phyloP scores from a whole-genome alignment of 2,888 invertebrate species.

The Nomada flava region DNA sequence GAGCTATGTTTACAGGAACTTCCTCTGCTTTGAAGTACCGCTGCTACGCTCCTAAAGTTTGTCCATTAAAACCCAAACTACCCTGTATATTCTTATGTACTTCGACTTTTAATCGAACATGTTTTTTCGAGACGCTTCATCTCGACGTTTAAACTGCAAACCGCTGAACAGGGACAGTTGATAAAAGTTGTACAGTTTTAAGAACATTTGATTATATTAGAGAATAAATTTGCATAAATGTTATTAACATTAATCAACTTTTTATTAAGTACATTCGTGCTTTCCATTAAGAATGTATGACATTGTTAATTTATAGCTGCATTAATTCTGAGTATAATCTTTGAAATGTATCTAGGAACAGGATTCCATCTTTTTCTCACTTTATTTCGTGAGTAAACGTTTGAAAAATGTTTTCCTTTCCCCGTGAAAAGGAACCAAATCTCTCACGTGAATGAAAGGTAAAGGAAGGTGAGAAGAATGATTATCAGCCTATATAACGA shows the following conservation, averaged over 20 bases:
- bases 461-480: neutral
- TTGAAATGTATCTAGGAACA: too few relatives aligned
- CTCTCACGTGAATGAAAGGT: neutral
- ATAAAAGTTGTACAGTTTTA: neutral
- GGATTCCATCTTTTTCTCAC: too few relatives aligned
- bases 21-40: conserved; percentile 1
- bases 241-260: neutral
- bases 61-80: neutral
- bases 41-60: conserved; percentile 1
- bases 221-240: too few relatives aligned
- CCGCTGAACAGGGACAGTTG: neutral
- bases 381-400: too few relatives aligned
- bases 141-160: neutral
- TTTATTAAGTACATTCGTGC: neutral
- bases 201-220: neutral
- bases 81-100: neutral
- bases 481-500: conserved; percentile 3
- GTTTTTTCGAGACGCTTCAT: neutral
- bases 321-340: too few relatives aligned
- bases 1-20: neutral
- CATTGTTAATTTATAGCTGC: too few relatives aligned
- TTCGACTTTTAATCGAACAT: conserved; percentile 1
- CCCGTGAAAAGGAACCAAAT: neutral
- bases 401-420: neutral
- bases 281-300: too few relatives aligned